Conservation (phyloP, 1,140 invertebrate genomes). For the Aphaenogaster rudis region DNA sequence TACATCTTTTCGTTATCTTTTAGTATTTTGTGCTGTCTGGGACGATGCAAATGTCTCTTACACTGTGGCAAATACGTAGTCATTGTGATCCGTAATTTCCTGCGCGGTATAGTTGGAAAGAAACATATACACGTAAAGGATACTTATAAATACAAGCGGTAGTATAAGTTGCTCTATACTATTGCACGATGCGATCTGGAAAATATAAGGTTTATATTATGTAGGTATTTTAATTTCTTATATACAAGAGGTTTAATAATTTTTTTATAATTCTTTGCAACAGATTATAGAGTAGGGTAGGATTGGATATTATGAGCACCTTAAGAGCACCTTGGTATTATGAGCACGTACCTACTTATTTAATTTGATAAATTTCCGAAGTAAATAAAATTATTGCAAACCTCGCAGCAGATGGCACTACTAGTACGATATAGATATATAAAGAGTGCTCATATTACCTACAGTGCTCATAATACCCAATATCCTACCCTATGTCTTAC, state of each 20-base stretch:
- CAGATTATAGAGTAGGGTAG: background rate
- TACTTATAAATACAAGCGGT: background rate
- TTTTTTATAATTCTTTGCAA: background rate
- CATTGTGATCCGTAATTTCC: slow-evolving; percentile 31
- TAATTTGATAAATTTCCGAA: too few species aligned
- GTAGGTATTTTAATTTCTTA: background rate
- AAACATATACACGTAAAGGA: background rate
- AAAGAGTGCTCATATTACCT: too few species aligned
- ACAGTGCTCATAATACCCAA: too few species aligned
- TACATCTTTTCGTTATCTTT: too few species aligned
- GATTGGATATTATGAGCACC: too few species aligned
- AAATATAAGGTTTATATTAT: background rate
- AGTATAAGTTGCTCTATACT: background rate
- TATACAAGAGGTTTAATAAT: background rate
- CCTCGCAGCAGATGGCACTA: too few species aligned
- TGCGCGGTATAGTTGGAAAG: slow-evolving; percentile 20
- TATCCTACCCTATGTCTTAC: too few species aligned
- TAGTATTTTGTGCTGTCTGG: too few species aligned
- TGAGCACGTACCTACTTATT: too few species aligned
- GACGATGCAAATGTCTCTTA: background rate
- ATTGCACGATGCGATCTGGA: background rate
- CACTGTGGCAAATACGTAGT: slow-evolving; percentile 34
- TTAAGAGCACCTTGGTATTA: too few species aligned
- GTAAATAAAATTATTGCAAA: too few species aligned
- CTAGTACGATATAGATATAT: too few species aligned